These are phyloP conservation scores for Orchestes rusci DNA, from an alignment of 2,888 invertebrate species.

Conservation along the genomic window DNA sequence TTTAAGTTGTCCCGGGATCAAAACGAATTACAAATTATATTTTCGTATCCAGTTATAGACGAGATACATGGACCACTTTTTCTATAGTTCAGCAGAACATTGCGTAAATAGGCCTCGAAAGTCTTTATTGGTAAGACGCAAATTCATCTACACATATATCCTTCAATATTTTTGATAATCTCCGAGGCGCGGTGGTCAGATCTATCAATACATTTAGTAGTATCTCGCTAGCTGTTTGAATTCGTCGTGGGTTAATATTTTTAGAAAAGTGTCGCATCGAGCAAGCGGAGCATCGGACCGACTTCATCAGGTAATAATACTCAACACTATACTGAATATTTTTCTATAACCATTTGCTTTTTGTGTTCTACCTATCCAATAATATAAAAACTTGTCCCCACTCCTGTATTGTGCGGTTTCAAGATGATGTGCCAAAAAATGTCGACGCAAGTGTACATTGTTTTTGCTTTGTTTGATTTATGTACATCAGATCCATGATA, in stretches of 20 bases:
- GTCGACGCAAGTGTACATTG: conserved; percentile 4
- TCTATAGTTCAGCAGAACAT: too few species aligned
- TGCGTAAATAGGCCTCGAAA: conserved; percentile 11
- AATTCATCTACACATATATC: conserved; percentile 21
- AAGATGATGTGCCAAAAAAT: conserved; percentile 18
- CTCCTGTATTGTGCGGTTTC: conserved; percentile 13
- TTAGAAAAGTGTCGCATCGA: conserved; percentile 20
- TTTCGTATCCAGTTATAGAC: too few species aligned
- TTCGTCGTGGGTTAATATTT: conserved; percentile 17
- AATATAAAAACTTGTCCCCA: conserved; percentile 18
- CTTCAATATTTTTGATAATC: conserved; percentile 22
- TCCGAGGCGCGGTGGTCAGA: conserved; percentile 12
- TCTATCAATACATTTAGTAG: conserved; percentile 22
- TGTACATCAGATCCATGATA: too few species aligned
- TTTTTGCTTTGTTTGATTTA: too few species aligned
- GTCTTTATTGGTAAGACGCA: conserved; percentile 14
- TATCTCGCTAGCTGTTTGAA: conserved; percentile 17
- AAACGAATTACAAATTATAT: not conserved
- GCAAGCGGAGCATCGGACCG: too few species aligned
- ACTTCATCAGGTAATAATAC: too few species aligned
- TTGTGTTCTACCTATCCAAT: conserved; percentile 14
- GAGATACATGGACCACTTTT: too few species aligned
- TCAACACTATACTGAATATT: too few species aligned
- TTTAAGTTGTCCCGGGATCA: not conserved
- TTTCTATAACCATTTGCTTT: conserved; percentile 10